Evolutionary conservation across 1,140 invertebrate genomes (phyloP), one percentile per base, ranked within the genome.

Genomic region (Drosophila tropicalis): DNA sequence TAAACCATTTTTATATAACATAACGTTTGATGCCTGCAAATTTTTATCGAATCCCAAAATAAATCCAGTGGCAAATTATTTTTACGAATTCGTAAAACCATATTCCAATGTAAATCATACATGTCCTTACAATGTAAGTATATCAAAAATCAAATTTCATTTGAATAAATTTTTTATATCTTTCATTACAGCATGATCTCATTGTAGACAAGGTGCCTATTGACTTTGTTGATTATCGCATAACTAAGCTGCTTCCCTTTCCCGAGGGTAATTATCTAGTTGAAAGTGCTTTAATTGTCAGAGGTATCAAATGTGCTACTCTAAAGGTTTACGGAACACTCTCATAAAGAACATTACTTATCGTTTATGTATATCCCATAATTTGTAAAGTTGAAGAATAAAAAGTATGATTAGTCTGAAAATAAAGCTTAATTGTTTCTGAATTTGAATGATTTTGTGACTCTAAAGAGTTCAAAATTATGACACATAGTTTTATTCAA

Each of bases 21-120:
- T 44, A 7, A 44, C 17, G 3, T 4, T 29, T 29, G 22, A 55
- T 55, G 25, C 10, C 1, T 55, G 51, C 12, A 55, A 55, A 29
- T 1, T 55, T 29, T n/a, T 55, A 29, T 5, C 22, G 34, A 64
- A 2, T 65, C 36, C 0, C 3, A 72, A 58, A 1, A 2, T 3
- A 0, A 61, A 44, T 34, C 25, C 9, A 19, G 62, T 17, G 5
- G 1, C 1, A 54, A 13, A 9, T 51, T 74, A 17, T 12, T 74
- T 74, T 55, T 72, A 15, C 34, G 62, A 55, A 0, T 66, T 66
- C 1, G 3, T 72, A 6, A 9, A 9, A n/a, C 25, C 1, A 1
- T 22, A 40, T 9, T 56, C 44, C 19, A 74, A 72, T 5, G n/a
- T 66, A 2, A 72, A 67, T 39, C 70, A 74, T 15, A 36, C 55